Evolutionary conservation across 1,140 invertebrate species (phyloP).

Genomic region (Reticulitermes speratus): DNA sequence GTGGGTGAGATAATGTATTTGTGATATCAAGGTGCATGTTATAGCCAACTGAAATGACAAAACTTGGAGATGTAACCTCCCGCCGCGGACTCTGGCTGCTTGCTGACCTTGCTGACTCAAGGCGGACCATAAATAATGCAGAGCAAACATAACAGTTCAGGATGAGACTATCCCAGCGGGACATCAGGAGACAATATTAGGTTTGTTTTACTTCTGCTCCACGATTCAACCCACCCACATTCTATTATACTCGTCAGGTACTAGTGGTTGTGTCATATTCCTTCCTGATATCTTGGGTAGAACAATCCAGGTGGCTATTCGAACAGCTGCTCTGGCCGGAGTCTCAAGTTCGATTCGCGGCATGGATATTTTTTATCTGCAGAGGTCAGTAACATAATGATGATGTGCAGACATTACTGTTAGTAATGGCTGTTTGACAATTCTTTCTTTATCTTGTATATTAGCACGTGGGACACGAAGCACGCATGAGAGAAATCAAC

Average conservation of each 20-base stretch:
- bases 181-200: conserved; percentile 15
- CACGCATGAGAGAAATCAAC: no score
- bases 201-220: neutral
- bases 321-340: no score
- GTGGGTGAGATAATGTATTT: neutral
- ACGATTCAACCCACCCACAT: conserved; percentile 2
- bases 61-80: neutral
- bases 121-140: conserved; percentile 18
- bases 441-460: no score
- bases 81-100: neutral
- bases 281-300: neutral
- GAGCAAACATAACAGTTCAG: conserved; percentile 8
- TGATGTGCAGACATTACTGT: no score
- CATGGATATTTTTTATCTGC: no score
- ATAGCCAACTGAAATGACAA: neutral
- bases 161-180: neutral
- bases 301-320: no score
- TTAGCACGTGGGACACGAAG: no score
- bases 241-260: neutral
- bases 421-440: no score
- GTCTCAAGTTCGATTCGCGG: no score
- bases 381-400: no score
- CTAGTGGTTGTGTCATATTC: neutral
- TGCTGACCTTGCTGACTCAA: neutral
- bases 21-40: neutral